Base-by-base conservation (phyloP, 2,888 invertebrate species). In the Syritta pipiens region DNA sequence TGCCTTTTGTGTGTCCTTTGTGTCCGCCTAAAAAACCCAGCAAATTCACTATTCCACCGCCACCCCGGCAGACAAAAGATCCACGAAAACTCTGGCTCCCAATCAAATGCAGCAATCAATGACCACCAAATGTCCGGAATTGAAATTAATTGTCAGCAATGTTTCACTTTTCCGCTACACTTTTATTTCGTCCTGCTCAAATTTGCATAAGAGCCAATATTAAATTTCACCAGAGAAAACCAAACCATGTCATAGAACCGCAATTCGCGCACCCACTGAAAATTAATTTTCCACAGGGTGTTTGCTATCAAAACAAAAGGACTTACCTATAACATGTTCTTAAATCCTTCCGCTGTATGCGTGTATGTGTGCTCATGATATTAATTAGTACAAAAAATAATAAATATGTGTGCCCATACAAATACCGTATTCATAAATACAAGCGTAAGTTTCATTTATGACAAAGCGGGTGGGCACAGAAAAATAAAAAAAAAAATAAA, bases 301-400 rank as follows among this genome's bases (percentile, higher is more conserved):
- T 63, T 63, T 55, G 17, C 48, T 26, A 55, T 37, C 26, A 53
- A 48, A 62, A 44, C 55, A 63, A 71, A 62, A 57, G 46, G 62
- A 40, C 26, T 71, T 48, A 49, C 71, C 71, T 57, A 46, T 40
- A 35, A 28, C 71, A 53, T 71, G 62, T 71, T 63, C 48, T 55
- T 63, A 37, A 12, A 10, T 40, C 37, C 10, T 37, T 17, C 9
- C 37, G 7, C 14, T 7, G 37, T 17, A 14, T 7, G 17, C 35
- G 12, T 14, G 12, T 35, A n/a, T 9, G 14, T 12, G 4, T 22
- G 26, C 22, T 30, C 53, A 55, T 55, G 57, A 42, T 59, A 51
- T 68, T 35, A 49, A 59, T 68, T 68, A 59, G 57, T 22, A 49
- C 26, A 49, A 17, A 57, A 71, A 62, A 32, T 37, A 32, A 32